Evolutionary conservation across 2,113 vertebrate species (phyloP).

Genomic region (Oceanites oceanicus): DNA sequence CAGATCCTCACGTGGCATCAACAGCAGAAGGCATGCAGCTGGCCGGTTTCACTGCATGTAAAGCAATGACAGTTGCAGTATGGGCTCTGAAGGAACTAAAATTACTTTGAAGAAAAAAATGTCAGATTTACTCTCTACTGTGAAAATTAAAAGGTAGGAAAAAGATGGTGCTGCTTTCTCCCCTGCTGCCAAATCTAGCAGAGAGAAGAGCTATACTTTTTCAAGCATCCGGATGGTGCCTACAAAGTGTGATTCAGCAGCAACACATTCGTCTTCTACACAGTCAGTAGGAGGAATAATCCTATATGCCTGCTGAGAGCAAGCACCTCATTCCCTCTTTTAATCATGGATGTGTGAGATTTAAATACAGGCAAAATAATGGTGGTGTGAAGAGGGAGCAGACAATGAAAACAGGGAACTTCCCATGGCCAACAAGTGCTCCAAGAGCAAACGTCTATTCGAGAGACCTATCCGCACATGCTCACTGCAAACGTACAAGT

Average conservation of each 20-base stretch:
- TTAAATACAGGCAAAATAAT: constrained; percentile 4
- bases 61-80: neutral
- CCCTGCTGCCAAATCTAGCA: neutral
- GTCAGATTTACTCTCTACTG: neutral
- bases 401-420: neutral
- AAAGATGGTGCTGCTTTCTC: neutral
- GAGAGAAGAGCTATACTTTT: neutral
- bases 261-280: neutral
- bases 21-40: neutral
- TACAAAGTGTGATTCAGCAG: constrained; percentile 18
- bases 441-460: neutral
- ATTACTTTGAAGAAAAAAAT: neutral
- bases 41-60: neutral
- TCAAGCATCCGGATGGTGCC: neutral
- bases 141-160: neutral
- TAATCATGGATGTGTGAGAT: neutral
- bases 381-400: neutral
- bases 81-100: neutral
- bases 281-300: constrained; percentile 44
- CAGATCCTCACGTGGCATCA: neutral
- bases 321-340: neutral
- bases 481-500: neutral
- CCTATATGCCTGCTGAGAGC: neutral
- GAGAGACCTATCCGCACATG: neutral
- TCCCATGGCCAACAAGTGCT: neutral